Evolutionary conservation across 1,140 invertebrate species (phyloP).

Genomic region (Achatina immaculata): DNA sequence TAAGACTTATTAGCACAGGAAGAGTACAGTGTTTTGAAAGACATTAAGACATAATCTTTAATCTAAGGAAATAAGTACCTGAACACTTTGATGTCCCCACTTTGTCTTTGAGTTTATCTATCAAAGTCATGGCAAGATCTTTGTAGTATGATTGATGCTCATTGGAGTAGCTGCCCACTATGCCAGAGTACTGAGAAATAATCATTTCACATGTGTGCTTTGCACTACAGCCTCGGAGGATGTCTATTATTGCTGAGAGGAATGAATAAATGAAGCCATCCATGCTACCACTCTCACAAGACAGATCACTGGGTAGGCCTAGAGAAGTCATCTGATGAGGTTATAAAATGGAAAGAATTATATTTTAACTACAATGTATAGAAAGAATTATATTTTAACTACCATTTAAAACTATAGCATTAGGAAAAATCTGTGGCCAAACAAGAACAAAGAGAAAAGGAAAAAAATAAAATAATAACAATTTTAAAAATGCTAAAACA

Average conservation of each 20-base stretch:
- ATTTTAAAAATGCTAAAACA: no score
- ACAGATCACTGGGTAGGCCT: constrained; percentile 8
- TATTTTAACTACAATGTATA: no score
- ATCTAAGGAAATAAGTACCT: background rate
- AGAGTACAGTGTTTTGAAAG: no score
- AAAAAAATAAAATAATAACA: no score
- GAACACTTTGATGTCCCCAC: background rate
- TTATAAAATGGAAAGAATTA: background rate
- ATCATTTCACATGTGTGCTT: background rate
- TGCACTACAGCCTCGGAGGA: background rate
- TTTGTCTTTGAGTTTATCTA: background rate
- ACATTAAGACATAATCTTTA: no score
- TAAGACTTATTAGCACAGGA: no score
- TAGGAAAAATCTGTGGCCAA: no score
- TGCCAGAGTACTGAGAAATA: background rate
- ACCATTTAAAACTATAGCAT: no score
- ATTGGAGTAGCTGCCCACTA: background rate
- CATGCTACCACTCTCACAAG: constrained; percentile 12
- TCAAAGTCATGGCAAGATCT: constrained; percentile 1
- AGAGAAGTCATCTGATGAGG: background rate
- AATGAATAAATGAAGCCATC: constrained; percentile 15
- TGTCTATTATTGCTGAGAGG: background rate
- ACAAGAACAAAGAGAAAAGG: no score
- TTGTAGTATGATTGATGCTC: background rate
- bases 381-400: no score